Base-by-base conservation (phyloP, 2,113 vertebrate species). In the Solea solea region DNA sequence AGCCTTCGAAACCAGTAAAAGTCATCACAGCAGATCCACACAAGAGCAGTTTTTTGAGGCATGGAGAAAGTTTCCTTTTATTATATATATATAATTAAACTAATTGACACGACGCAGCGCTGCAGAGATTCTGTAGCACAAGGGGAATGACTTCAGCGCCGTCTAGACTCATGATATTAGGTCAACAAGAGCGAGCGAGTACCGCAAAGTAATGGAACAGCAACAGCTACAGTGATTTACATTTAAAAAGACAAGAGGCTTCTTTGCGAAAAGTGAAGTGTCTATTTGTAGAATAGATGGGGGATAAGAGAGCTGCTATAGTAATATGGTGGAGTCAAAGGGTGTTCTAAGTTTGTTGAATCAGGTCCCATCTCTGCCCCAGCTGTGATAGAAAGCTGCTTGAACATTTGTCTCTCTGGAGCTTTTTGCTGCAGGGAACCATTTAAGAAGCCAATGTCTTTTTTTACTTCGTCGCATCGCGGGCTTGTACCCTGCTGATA, bases 361-460 rank as follows among this genome's bases (percentile, higher is more conserved):
- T 86, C 80, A 74, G 49, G 9, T 72, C 76, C 68, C 51, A 46
- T 78, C 79, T 59, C 59, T 8, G 25, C 68, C 61, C 50, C 74
- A 72, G 74, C 62, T 77, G 81, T 56, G 80, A 72, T 39, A 16
- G 11, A 76, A 53, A 69, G 49, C 80, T 72, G 71, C 76, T 73
- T 58, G 51, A 86, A 84, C 82, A 77, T 79, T 80, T 84, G 74
- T 73, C 82, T 87, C 80, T 66, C 74, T 55, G 15, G 75, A 78
- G 80, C 56, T 73, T 74, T 81, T 80, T 55, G 84, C 82, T 84
- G 70, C 70, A 74, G 80, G 86, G 79, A 88, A 71, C 49, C 64
- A 68, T 80, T 86, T 78, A 74, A 55, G 74, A 79, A 40, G 69
- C 48, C 16, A 9, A 67, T 60, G 66, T 66, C 68, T 48, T 12